Conservation (phyloP, 2,113 vertebrate species). For the Jaculus jaculus region DNA sequence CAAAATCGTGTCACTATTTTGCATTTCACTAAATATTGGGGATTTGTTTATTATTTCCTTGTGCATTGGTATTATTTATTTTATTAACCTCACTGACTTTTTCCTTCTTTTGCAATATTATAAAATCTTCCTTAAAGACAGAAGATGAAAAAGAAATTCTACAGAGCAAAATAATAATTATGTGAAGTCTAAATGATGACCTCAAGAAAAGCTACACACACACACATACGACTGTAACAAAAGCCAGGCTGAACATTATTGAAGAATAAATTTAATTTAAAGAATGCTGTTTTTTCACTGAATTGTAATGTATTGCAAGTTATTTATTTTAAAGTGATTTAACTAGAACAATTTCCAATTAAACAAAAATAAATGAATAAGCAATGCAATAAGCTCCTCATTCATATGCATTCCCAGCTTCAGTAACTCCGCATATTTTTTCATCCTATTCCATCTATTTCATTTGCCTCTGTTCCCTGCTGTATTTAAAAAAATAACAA, state of each 20-base stretch:
- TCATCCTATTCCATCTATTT: background rate
- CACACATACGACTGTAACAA: background rate
- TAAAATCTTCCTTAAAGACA: background rate
- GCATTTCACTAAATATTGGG: background rate
- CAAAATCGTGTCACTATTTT: background rate
- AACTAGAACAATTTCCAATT: background rate
- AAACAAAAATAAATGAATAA: background rate
- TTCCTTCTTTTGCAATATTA: background rate
- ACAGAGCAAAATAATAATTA: background rate
- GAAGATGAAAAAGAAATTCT: background rate
- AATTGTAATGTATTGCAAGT: background rate
- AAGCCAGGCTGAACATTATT: background rate
- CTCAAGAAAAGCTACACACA: background rate
- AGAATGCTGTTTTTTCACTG: background rate
- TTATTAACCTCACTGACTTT: background rate
- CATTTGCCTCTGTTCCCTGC: background rate
- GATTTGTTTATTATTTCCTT: background rate
- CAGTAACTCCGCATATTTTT: background rate
- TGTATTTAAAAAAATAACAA: background rate
- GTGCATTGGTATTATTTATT: no score
- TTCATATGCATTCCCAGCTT: background rate
- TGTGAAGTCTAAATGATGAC: background rate
- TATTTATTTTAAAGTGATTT: background rate
- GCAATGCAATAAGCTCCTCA: background rate
- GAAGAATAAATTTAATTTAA: constrained; percentile 4